Base-by-base conservation (phyloP, 1,140 invertebrate genomes). In the Asobara japonica region DNA sequence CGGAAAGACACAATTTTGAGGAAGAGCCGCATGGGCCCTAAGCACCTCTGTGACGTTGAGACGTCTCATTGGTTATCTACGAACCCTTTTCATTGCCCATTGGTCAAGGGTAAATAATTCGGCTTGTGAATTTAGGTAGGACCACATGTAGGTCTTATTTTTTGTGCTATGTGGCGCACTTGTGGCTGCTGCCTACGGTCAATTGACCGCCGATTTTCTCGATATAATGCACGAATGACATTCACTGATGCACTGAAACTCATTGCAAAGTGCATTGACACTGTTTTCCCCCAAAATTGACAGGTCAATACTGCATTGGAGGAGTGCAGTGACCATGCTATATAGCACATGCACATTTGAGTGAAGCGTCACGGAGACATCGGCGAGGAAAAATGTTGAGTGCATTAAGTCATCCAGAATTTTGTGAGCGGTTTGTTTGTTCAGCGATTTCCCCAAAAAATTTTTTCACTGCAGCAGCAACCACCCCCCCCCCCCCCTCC, bases 1-100 rank as follows among this genome's bases (percentile, higher is more conserved):
- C 82, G 86, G 85, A 87, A 87, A 87, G 85, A 87, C 86, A 87
- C 78, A 87, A 87, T 87, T 87, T 86, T 84, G 85, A 87, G 85
- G 83, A 87, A 87, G 84, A 86, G 84, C 85, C 84, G 85, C 82
- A 82, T 81, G 83, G 84, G 79, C 83, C 84, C 82, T 84, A 84
- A 85, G 82, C 84, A 80, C 78, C 78, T 82, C 79, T 77, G 77
- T 82, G 79, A 79, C 79, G 80, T 82, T 76, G 76, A 75, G 78
- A 78, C 82, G 81, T 72, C 78, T 78, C 76, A 86, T 85, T 86
- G 84, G 85, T 80, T 83, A 82, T 80, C 71, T 72, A 66, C 65
- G 74, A 77, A 78, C 81, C 82, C 80, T 86, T 86, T 87, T 79
- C 82, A 79, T 78, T 78, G 78, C 74, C 78, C 77, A 81, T 81